These are phyloP conservation scores for Trichomycterus rosablanca DNA, from an alignment of 2,113 vertebrate species.

Conservation along the genomic window DNA sequence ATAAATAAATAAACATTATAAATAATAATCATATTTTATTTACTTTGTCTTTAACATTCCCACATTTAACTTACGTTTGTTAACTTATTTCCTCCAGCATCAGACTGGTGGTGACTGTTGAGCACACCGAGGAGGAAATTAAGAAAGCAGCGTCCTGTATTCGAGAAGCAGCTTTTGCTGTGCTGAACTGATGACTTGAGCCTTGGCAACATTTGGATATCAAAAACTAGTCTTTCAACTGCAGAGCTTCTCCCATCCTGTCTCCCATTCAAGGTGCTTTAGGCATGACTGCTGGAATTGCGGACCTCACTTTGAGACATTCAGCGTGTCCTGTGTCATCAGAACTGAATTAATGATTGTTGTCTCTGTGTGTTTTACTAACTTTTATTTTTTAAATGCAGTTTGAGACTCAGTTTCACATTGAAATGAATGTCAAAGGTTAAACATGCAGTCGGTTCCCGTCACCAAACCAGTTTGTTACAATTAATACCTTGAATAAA, in stretches of 20 bases:
- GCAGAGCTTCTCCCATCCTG: not conserved
- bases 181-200: slow-evolving; percentile 64
- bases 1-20: too few relatives aligned
- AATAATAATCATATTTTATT: too few relatives aligned
- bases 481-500: slow-evolving; percentile 27
- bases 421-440: slow-evolving; percentile 36
- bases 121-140: slow-evolving; percentile 85
- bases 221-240: too few relatives aligned
- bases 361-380: slow-evolving; percentile 10
- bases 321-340: not conserved
- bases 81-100: too few relatives aligned
- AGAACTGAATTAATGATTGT: slow-evolving; percentile 13
- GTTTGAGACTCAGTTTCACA: slow-evolving; percentile 26
- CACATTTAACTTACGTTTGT: too few relatives aligned
- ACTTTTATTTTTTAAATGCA: slow-evolving; percentile 16
- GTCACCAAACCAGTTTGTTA: slow-evolving; percentile 25
- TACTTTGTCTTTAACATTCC: too few relatives aligned
- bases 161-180: slow-evolving; percentile 69
- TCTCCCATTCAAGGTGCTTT: not conserved
- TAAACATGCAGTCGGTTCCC: not conserved
- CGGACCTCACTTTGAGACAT: slow-evolving; percentile 1
- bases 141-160: slow-evolving; percentile 76
- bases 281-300: slow-evolving; percentile 4
- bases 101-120: slow-evolving; percentile 83
- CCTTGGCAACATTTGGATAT: too few relatives aligned